These are phyloP conservation scores for Macrobrachium nipponense DNA, from an alignment of 1,140 invertebrate genomes.

Conservation along the genomic window DNA sequence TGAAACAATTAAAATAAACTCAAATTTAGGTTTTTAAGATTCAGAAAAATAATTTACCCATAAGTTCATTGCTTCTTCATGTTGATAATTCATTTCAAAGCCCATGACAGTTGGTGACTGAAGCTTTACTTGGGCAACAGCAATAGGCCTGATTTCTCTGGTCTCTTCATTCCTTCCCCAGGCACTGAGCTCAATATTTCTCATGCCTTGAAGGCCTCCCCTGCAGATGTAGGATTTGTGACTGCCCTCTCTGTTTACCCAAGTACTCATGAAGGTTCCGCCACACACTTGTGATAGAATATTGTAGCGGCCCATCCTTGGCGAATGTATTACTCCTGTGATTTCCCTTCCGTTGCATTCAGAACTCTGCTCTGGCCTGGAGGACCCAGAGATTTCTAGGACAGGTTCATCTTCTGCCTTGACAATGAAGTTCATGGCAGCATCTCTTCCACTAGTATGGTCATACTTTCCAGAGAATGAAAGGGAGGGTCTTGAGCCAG, in stretches of 20 bases:
- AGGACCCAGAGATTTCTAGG: slow-evolving; percentile 18
- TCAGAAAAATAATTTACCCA: too few species aligned
- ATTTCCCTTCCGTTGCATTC: slow-evolving; percentile 29
- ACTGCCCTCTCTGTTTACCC: neutral
- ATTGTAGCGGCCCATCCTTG: slow-evolving; percentile 16
- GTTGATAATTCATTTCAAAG: slow-evolving; percentile 1
- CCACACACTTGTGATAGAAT: slow-evolving; percentile 28
- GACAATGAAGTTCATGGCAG: slow-evolving; percentile 16
- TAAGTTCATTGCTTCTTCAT: neutral
- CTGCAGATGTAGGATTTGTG: slow-evolving; percentile 16
- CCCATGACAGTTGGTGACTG: neutral
- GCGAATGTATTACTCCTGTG: slow-evolving; percentile 1
- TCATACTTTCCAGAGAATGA: slow-evolving; percentile 33
- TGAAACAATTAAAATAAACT: neutral
- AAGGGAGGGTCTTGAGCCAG: slow-evolving; percentile 15
- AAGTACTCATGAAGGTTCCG: neutral
- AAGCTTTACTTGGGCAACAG: slow-evolving; percentile 1
- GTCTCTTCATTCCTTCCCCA: neutral
- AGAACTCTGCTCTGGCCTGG: neutral
- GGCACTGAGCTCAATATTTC: slow-evolving; percentile 14
- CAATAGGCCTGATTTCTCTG: neutral
- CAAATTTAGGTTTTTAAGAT: neutral
- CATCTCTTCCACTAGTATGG: neutral
- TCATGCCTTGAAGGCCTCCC: slow-evolving; percentile 16
- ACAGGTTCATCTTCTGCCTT: slow-evolving; percentile 1